Percentiles rank a stretch among this genome's conserved stretches.
phyloP scores from a whole-genome alignment of 2,113 vertebrate genomes.

The Oreotrochilus melanogaster region DNA sequence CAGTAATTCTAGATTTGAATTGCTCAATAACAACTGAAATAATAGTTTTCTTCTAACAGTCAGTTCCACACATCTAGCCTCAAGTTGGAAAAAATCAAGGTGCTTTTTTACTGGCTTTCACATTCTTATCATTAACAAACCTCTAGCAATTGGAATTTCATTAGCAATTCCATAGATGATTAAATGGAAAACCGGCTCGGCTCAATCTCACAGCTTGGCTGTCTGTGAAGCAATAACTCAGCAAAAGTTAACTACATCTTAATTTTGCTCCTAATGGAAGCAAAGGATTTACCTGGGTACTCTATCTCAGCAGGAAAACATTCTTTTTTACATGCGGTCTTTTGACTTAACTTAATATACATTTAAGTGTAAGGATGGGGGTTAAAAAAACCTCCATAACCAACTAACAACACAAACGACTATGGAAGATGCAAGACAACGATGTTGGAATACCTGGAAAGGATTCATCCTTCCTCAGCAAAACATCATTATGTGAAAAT shows the following conservation, averaged over 20 bases:
- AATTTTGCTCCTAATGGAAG: background rate
- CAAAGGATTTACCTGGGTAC: background rate
- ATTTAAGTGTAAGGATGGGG: background rate
- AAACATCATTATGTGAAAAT: background rate
- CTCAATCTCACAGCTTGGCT: background rate
- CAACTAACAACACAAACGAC: background rate
- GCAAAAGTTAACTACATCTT: background rate
- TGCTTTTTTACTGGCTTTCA: background rate
- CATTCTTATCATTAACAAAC: background rate
- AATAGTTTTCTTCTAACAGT: background rate
- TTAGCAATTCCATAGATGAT: conserved; percentile 3
- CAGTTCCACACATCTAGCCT: background rate
- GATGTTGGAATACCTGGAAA: background rate
- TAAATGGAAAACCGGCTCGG: background rate
- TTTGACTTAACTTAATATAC: background rate
- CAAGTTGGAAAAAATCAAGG: background rate
- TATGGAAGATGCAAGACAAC: rapidly evolving
- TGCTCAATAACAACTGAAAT: background rate
- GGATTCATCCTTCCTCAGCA: background rate
- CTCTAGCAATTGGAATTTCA: background rate
- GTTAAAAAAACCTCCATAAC: background rate
- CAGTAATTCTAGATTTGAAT: background rate
- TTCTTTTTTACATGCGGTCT: background rate
- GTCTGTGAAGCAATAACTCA: background rate
- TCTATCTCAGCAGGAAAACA: background rate